Percentiles rank a stretch among this genome's conserved stretches.
Evolutionary conservation across 1,140 invertebrate genomes (phyloP).

Genomic region (Acromyrmex charruanus): DNA sequence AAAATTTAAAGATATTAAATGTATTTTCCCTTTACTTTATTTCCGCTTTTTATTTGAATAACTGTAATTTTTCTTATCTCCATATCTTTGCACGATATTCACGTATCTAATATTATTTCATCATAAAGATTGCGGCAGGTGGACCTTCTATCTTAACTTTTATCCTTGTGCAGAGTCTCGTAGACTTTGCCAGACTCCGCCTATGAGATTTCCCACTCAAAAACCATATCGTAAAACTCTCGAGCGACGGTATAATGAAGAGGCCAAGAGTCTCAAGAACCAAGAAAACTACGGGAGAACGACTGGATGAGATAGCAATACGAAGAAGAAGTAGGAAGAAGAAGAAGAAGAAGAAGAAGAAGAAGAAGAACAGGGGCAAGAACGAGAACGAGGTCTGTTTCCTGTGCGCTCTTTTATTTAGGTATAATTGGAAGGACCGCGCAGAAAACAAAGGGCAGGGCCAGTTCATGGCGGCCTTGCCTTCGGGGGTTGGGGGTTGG

Average conservation of each 20-base stretch:
- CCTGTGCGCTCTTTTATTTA: conserved; percentile 76
- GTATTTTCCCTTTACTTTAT: not conserved
- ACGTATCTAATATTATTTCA: conserved; percentile 1
- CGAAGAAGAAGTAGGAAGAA: conserved; percentile 46
- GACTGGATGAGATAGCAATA: conserved; percentile 1
- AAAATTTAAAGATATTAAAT: not conserved
- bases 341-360: not conserved
- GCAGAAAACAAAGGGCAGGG: conserved; percentile 73
- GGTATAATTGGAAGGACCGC: conserved; percentile 76
- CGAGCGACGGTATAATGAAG: conserved; percentile 65
- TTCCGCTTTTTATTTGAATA: not conserved
- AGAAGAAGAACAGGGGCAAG: conserved; percentile 19
- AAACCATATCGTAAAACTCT: conserved; percentile 58
- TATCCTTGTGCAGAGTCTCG: conserved; percentile 1
- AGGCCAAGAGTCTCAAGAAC: conserved; percentile 61
- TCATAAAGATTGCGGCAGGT: conserved; percentile 26
- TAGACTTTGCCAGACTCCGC: conserved; percentile 36
- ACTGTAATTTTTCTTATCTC: not conserved
- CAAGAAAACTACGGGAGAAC: conserved; percentile 49
- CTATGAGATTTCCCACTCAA: conserved; percentile 55
- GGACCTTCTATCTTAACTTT: conserved; percentile 14
- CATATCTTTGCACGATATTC: not conserved
- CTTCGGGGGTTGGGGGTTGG: conserved; percentile 1
- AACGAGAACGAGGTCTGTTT: conserved; percentile 45
- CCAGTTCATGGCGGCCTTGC: conserved; percentile 64